A percentile compares a stretch with the other conserved stretches of the same genome.
Conservation (phyloP, 2,113 vertebrate species). For the Pituophis catenifer region DNA sequence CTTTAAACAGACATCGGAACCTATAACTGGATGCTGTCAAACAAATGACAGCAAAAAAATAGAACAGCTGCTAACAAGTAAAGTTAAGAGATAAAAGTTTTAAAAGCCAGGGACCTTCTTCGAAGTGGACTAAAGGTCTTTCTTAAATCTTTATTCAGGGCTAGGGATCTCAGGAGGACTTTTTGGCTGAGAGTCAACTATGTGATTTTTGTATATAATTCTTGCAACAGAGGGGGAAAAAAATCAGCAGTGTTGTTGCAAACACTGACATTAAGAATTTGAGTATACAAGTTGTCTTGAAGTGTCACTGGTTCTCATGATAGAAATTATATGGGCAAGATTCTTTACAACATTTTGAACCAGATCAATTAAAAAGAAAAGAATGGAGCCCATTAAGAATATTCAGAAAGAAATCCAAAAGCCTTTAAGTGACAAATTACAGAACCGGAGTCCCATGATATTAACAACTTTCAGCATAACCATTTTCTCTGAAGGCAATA, state of each 20-base stretch:
- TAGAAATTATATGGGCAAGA: background rate
- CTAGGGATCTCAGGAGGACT: slow-evolving; percentile 77
- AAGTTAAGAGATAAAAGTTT: slow-evolving; percentile 82
- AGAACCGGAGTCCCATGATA: background rate
- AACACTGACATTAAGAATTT: slow-evolving; percentile 43
- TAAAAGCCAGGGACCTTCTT: slow-evolving; percentile 79
- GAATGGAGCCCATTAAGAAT: background rate
- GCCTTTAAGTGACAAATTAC: background rate
- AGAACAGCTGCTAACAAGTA: slow-evolving; percentile 87
- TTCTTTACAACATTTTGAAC: background rate
- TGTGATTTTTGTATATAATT: slow-evolving; percentile 78
- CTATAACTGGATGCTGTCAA: slow-evolving; percentile 90
- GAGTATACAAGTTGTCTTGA: slow-evolving; percentile 17
- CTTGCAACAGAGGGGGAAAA: slow-evolving; percentile 68
- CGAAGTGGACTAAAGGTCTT: slow-evolving; percentile 78
- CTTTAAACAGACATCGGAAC: slow-evolving; percentile 92
- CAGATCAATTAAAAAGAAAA: background rate
- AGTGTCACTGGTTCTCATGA: slow-evolving; percentile 15
- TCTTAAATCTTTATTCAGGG: slow-evolving; percentile 75
- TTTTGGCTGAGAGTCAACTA: slow-evolving; percentile 76
- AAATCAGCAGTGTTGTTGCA: slow-evolving; percentile 56
- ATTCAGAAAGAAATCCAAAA: background rate
- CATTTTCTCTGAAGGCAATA: background rate
- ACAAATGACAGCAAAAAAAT: slow-evolving; percentile 85
- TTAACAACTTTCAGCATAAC: background rate